Evolutionary conservation across 2,888 invertebrate species (phyloP).

Genomic region (Sinelater perroti): DNA sequence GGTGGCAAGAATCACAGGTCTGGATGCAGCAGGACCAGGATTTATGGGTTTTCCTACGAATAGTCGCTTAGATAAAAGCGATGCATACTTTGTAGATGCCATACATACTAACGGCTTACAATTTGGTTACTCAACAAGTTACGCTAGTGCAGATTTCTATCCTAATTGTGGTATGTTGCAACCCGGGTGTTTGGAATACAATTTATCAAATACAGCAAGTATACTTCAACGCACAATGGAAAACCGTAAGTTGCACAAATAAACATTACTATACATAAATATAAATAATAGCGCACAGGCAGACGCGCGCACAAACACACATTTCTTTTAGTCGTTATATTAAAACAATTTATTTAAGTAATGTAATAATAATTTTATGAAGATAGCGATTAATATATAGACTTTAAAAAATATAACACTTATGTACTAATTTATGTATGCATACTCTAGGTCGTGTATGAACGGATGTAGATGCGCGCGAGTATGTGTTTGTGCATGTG

Average conservation of each 20-base stretch:
- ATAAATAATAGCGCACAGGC: no score
- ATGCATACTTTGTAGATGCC: constrained; percentile 76
- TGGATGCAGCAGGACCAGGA: constrained; percentile 41
- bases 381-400: no score
- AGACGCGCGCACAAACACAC: no score
- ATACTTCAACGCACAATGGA: constrained; percentile 24
- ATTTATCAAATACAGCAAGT: constrained; percentile 11
- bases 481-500: no score
- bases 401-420: no score
- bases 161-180: constrained; percentile 76
- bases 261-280: not conserved
- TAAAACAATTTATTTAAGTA: no score
- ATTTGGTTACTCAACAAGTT: constrained; percentile 71
- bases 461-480: no score
- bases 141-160: constrained; percentile 77
- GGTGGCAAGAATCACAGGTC: constrained; percentile 33
- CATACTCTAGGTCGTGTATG: no score
- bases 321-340: no score
- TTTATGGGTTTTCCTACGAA: constrained; percentile 47
- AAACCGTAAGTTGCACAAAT: constrained; percentile 20
- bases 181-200: constrained; percentile 65
- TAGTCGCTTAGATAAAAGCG: constrained; percentile 69
- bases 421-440: no score
- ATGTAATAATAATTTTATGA: no score
- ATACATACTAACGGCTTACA: constrained; percentile 76